Evolutionary conservation across 2,113 vertebrate genomes (phyloP).

Genomic region (Danio rerio): DNA sequence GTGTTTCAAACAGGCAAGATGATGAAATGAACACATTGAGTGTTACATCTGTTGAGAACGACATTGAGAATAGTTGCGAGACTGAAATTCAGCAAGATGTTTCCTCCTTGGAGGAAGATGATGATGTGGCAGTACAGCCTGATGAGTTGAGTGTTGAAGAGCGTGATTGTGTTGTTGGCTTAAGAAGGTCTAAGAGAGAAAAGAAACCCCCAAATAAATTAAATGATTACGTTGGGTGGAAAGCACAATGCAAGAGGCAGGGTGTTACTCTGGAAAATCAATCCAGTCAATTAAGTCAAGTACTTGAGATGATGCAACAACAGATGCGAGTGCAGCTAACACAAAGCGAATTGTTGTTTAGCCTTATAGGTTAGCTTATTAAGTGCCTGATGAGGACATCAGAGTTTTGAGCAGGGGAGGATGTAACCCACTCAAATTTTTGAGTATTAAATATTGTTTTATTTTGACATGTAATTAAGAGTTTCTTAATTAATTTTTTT

Average conservation of each 20-base stretch:
- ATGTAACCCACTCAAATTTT: too few species aligned
- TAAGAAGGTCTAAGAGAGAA: not conserved
- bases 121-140: not conserved
- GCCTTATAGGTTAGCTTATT: not conserved
- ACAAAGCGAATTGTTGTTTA: too few species aligned
- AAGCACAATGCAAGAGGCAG: too few species aligned
- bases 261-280: too few species aligned
- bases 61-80: not conserved
- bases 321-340: too few species aligned
- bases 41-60: not conserved
- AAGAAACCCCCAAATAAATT: not conserved
- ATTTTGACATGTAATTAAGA: too few species aligned
- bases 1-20: not conserved
- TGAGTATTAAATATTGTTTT: too few species aligned
- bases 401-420: not conserved
- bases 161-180: not conserved
- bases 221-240: not conserved
- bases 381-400: not conserved
- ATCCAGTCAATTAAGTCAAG: too few species aligned
- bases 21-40: not conserved
- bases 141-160: not conserved
- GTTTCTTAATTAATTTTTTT: too few species aligned
- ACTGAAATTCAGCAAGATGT: not conserved
- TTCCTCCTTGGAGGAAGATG: not conserved
- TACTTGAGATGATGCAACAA: too few species aligned